Percentiles rank a stretch among this genome's conserved stretches.
Conservation (phyloP, 2,797 vertebrate genomes). For the Furcifer pardalis region DNA sequence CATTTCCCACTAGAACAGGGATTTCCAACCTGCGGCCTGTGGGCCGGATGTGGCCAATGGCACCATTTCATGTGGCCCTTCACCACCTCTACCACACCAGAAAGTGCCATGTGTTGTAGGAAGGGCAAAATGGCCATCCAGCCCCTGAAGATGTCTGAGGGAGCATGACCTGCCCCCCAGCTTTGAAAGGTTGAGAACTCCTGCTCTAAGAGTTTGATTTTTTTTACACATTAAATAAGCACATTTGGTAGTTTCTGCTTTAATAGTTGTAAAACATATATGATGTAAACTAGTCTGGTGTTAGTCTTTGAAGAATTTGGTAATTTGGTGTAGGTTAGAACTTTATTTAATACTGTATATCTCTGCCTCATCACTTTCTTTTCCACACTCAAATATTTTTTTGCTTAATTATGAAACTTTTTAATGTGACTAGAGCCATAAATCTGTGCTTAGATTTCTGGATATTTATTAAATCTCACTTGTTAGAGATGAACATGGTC, state of each 20-base stretch:
- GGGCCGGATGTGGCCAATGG: no score
- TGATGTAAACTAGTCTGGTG: not conserved
- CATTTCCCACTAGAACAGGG: not conserved
- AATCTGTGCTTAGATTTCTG: not conserved
- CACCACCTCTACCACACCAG: no score
- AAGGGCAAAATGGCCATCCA: no score
- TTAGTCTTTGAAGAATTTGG: no score
- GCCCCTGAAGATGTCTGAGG: no score
- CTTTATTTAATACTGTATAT: not conserved
- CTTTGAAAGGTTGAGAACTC: no score
- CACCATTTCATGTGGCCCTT: no score
- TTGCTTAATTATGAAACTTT: not conserved
- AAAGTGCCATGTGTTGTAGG: no score
- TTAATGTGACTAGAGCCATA: not conserved
- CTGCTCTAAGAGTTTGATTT: not conserved
- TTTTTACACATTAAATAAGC: conserved; percentile 8
- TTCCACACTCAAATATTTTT: no score
- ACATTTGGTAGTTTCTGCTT: not conserved
- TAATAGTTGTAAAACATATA: conserved; percentile 3
- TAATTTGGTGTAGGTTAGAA: no score
- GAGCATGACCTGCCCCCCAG: no score
- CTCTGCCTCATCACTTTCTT: not conserved
- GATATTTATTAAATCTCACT: not conserved
- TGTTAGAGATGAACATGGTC: not conserved
- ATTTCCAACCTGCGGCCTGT: no score